phyloP scores from a whole-genome alignment of 2,113 vertebrate species.

The Myiozetetes cayanensis region DNA sequence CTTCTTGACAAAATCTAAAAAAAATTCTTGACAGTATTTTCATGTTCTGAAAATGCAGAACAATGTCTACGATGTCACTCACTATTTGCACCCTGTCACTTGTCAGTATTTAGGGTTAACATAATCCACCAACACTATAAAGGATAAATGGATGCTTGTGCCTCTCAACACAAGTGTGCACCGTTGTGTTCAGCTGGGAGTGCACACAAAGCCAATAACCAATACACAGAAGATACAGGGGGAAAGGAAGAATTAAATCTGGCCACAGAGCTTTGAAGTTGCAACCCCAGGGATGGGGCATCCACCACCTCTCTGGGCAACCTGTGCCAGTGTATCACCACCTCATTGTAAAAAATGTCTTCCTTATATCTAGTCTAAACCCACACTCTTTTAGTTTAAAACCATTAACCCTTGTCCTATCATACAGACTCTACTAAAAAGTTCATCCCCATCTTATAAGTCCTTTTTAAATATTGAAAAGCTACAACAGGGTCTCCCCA shows the following conservation, averaged over 20 bases:
- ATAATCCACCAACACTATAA: neutral
- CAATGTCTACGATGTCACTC: neutral
- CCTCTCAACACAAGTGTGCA: neutral
- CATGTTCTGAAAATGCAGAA: neutral
- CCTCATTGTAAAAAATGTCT: neutral
- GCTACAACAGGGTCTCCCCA: neutral
- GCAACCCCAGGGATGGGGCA: neutral
- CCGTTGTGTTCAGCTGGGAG: neutral
- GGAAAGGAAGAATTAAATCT: neutral
- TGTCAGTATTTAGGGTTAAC: neutral
- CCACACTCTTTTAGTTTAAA: neutral
- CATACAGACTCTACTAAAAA: rapidly evolving
- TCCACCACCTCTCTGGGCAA: neutral
- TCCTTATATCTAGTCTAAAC: neutral
- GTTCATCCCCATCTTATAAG: neutral
- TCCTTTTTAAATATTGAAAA: neutral
- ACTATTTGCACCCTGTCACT: neutral
- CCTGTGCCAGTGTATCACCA: neutral
- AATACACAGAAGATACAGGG: neutral
- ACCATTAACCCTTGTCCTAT: neutral
- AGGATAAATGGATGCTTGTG: neutral
- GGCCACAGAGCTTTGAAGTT: neutral
- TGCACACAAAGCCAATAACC: neutral
- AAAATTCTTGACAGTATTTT: neutral
- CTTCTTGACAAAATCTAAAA: neutral